Percentiles rank a stretch among this genome's conserved stretches.
Conservation (phyloP, 2,797 vertebrate genomes). For the Glossophaga mutica region DNA sequence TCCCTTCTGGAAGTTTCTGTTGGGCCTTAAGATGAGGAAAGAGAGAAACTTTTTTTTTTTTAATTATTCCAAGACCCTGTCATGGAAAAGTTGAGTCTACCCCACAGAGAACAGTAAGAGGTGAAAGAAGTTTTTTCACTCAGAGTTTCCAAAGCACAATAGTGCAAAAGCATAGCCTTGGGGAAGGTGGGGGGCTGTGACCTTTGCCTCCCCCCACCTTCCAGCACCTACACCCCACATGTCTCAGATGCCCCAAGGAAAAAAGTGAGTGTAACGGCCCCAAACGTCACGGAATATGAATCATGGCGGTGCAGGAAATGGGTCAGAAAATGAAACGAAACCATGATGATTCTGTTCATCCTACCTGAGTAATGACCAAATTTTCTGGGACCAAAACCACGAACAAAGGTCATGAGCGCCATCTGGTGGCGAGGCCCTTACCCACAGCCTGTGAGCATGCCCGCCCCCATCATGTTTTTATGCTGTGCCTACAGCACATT, state of each 20-base stretch:
- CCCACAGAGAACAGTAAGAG: not conserved
- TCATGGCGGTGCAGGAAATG: not conserved
- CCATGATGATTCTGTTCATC: not conserved
- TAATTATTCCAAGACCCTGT: not conserved
- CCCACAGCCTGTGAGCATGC: rapidly evolving
- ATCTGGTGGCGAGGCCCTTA: not conserved
- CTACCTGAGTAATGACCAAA: not conserved
- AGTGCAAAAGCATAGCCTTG: not conserved
- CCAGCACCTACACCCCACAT: not conserved
- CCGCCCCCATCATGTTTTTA: rapidly evolving
- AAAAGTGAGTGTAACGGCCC: not conserved
- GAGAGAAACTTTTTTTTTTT: no score
- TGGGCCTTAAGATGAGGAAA: not conserved
- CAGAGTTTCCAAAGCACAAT: not conserved
- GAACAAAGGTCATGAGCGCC: not conserved
- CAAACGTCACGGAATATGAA: not conserved
- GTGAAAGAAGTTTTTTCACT: not conserved
- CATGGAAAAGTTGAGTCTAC: not conserved
- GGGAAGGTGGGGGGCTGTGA: no score
- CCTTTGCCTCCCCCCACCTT: not conserved
- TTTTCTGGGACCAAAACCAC: not conserved
- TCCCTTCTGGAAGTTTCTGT: not conserved
- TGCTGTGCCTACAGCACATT: rapidly evolving
- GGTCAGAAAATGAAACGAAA: not conserved
- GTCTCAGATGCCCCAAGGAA: not conserved